Conservation (phyloP, 2,797 vertebrate genomes). For the Austrolebias charrua region DNA sequence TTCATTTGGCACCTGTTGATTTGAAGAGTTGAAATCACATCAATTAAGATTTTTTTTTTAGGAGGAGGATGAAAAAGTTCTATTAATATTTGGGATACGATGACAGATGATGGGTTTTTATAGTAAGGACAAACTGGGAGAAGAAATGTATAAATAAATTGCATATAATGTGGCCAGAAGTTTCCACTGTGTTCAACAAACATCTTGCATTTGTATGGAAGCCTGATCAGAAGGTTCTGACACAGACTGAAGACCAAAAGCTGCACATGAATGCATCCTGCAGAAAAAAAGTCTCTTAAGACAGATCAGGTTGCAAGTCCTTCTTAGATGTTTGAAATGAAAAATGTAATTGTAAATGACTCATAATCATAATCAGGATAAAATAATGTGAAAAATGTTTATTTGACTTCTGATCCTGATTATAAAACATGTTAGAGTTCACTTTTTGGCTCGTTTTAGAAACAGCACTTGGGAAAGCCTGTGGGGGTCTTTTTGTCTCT, state of each 20-base stretch:
- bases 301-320: no score
- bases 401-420: background rate
- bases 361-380: background rate
- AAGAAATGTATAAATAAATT: background rate
- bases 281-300: no score
- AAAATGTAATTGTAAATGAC: background rate
- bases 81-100: background rate
- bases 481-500: slow-evolving; percentile 14
- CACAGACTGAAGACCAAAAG: background rate
- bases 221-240: slow-evolving; percentile 3
- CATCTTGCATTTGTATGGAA: background rate
- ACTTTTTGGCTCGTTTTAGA: background rate
- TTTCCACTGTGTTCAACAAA: slow-evolving; percentile 8
- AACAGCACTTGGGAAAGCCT: slow-evolving; percentile 18
- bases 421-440: background rate
- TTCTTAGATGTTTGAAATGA: background rate
- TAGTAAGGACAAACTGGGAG: background rate
- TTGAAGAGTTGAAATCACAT: slow-evolving; percentile 21
- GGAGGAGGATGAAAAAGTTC: slow-evolving; percentile 17
- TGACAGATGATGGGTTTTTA: background rate
- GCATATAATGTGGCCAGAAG: slow-evolving; percentile 11
- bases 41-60: background rate
- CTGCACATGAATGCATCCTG: background rate
- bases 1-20: slow-evolving; percentile 66
- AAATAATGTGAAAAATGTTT: background rate